phyloP scores from a whole-genome alignment of 2,113 vertebrate genomes.

The Syngnathus floridae region DNA sequence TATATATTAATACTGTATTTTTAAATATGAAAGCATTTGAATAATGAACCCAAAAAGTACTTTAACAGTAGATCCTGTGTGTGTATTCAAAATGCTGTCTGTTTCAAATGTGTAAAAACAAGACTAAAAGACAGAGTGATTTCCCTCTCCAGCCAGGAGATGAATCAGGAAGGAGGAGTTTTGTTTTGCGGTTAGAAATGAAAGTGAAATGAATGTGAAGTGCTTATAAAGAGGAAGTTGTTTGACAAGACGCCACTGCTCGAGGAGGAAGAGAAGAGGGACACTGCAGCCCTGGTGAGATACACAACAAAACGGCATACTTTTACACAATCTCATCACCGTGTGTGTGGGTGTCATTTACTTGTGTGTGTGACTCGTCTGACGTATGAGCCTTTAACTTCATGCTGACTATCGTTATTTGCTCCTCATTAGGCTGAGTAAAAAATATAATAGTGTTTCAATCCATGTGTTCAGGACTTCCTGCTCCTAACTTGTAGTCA shows the following conservation, averaged over 20 bases:
- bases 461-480: neutral
- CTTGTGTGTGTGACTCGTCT: neutral
- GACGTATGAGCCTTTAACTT: neutral
- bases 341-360: neutral
- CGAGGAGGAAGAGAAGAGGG: conserved; percentile 10
- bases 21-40: too few relatives aligned
- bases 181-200: conserved; percentile 59
- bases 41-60: too few relatives aligned
- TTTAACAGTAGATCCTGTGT: neutral
- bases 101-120: neutral
- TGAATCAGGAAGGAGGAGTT: conserved; percentile 51
- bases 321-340: neutral
- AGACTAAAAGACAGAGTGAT: neutral
- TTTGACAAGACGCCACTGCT: conserved; percentile 19
- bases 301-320: neutral
- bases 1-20: too few relatives aligned
- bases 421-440: neutral
- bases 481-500: neutral
- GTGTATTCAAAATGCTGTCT: neutral
- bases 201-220: conserved; percentile 70
- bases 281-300: conserved; percentile 34
- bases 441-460: neutral
- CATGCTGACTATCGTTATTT: conserved; percentile 1
- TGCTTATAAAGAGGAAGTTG: conserved; percentile 73
- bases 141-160: conserved; percentile 14